Percentiles rank a stretch among this genome's conserved stretches.
phyloP scores from a whole-genome alignment of 2,797 vertebrate species.

The Alcedo quadribrachys region DNA sequence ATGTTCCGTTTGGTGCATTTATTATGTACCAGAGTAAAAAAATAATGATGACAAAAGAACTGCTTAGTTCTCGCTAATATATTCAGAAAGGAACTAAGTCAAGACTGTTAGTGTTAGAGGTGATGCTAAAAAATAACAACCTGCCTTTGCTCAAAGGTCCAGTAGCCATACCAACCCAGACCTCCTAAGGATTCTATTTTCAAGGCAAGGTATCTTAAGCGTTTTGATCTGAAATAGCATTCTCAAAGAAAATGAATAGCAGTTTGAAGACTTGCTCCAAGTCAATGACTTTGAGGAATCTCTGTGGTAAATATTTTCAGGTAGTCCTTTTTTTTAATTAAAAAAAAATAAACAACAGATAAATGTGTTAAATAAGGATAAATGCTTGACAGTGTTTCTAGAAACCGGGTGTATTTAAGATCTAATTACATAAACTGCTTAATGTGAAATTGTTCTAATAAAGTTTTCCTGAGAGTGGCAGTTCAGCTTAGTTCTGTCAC shows the following conservation, averaged over 20 bases:
- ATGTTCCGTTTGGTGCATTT: background rate
- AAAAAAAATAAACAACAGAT: background rate
- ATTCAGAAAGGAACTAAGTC: background rate
- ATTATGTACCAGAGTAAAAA: background rate
- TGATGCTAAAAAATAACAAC: background rate
- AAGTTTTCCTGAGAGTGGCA: slow-evolving; percentile 31
- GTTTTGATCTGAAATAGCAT: background rate
- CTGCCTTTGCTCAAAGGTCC: background rate
- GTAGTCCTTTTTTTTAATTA: background rate
- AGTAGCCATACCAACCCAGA: background rate
- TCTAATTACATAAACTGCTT: slow-evolving; percentile 10
- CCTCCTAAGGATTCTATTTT: background rate
- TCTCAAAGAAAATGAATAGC: background rate
- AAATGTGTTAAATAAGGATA: background rate
- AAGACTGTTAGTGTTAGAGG: background rate
- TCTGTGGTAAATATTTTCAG: background rate
- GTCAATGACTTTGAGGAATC: background rate
- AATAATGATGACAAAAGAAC: background rate
- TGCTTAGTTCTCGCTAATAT: background rate
- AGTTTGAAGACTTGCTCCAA: background rate
- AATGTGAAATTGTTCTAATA: background rate
- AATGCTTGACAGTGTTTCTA: background rate
- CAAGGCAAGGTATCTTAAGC: background rate
- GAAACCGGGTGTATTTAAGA: background rate
- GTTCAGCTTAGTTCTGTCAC: slow-evolving; percentile 7